phyloP scores from a whole-genome alignment of 1,140 invertebrate species.

The Conus betulinus region DNA sequence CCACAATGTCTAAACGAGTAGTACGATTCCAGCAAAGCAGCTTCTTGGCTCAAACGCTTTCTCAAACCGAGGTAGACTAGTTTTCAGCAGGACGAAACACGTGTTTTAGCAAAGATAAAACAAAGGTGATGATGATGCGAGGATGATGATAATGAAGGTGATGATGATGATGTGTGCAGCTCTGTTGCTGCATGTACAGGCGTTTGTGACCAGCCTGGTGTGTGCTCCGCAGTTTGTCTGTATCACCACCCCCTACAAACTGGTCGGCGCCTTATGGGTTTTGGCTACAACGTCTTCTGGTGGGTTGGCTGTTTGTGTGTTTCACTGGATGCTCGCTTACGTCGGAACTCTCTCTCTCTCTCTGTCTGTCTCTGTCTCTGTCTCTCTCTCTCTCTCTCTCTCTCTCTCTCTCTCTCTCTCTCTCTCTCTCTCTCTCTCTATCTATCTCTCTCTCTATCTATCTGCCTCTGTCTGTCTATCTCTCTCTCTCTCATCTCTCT shows the following conservation, averaged over 20 bases:
- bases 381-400: neutral
- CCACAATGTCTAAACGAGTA: too few relatives aligned
- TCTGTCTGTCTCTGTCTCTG: neutral
- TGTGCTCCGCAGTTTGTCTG: conserved; percentile 41
- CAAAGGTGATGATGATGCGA: neutral
- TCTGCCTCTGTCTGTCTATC: too few relatives aligned
- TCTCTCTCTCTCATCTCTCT: too few relatives aligned
- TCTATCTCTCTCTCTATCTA: too few relatives aligned
- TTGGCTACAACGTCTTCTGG: conserved; percentile 36
- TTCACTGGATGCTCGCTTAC: neutral
- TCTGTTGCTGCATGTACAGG: conserved; percentile 30
- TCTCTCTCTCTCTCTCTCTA: too few relatives aligned
- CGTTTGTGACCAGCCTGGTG: conserved; percentile 37
- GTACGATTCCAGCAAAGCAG: too few relatives aligned
- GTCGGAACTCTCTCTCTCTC: neutral
- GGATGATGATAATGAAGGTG: neutral
- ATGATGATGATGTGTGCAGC: conserved; percentile 12
- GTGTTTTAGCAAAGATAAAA: neutral
- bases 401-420: too few relatives aligned
- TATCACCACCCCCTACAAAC: conserved; percentile 37
- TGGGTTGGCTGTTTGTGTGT: neutral
- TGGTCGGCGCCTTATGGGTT: conserved; percentile 34
- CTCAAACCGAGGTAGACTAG: too few relatives aligned
- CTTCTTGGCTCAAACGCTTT: too few relatives aligned
- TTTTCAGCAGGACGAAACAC: neutral